Evolutionary conservation across 2,888 invertebrate species (phyloP).

Genomic region (Bhutanitis thaidina): DNA sequence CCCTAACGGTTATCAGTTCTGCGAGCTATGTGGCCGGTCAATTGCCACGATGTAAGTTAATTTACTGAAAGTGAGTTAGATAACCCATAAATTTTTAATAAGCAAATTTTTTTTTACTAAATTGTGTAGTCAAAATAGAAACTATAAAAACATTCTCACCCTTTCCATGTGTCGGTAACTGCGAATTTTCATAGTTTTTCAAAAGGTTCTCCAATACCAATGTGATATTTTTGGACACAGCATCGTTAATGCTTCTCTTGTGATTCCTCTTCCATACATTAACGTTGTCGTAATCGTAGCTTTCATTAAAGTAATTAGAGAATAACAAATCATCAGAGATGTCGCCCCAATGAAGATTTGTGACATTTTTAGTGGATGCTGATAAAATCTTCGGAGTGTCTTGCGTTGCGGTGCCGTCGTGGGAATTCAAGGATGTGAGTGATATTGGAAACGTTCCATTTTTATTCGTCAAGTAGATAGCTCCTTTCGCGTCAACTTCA

Average conservation of each 20-base stretch:
- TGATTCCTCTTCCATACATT: conserved; percentile 49
- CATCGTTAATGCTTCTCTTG: conserved; percentile 82
- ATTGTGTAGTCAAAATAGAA: too few relatives aligned
- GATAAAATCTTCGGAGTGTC: conserved; percentile 59
- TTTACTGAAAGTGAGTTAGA: too few relatives aligned
- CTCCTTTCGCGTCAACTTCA: conserved; percentile 63
- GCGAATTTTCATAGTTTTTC: conserved; percentile 94
- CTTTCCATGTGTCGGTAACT: conserved; percentile 92
- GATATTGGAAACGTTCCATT: conserved; percentile 76
- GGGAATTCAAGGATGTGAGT: conserved; percentile 60
- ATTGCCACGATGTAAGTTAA: too few relatives aligned
- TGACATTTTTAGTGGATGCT: conserved; percentile 53
- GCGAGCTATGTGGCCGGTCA: too few relatives aligned
- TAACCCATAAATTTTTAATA: too few relatives aligned
- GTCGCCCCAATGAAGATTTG: conserved; percentile 50
- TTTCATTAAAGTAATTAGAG: conserved; percentile 58
- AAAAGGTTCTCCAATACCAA: conserved; percentile 91
- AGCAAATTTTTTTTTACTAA: too few relatives aligned
- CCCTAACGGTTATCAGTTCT: too few relatives aligned
- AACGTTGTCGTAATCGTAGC: conserved; percentile 41
- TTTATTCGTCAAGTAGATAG: conserved; percentile 74
- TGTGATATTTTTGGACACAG: conserved; percentile 91
- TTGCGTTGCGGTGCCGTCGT: conserved; percentile 48
- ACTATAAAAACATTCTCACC: too few relatives aligned
- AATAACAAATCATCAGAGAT: conserved; percentile 50